Base-by-base conservation (phyloP, 2,797 vertebrate species). In the Epinephelus malabaricus region DNA sequence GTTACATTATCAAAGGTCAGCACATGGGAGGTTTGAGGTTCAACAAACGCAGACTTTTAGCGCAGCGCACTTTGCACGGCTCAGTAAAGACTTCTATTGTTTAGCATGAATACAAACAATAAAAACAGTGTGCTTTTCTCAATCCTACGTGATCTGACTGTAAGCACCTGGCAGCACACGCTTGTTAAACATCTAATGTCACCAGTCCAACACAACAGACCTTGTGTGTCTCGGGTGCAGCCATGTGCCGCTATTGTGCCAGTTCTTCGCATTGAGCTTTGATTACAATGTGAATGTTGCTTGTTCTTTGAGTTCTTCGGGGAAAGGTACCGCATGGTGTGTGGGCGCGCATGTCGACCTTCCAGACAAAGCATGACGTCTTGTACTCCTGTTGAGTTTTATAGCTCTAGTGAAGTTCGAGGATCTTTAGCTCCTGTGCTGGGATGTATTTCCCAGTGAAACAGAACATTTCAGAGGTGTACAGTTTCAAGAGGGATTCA, bases 1-100 rank as follows among this genome's bases (percentile, higher is more conserved):
- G 68, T 78, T 79, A 55, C 51, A 81, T 73, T 73, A 19, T 66
- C 10, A 71, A 58, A 75, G 50, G 71, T 83, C 66, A 51, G 71
- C 27, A 55, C 46, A 38, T 4, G 4, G 51, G 40, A 65, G 19
- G 30, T 50, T 76, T 55, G 10, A 69, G 3, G 60, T 40, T 54
- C 21, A 75, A 66, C 43, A 60, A 62, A 58, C 11, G 40, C 8
- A 4, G 51, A 59, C 21, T 30, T 63, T 50, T 5, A 15, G 27
- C 54, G 54, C 27, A 40, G 38, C n/a, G 30, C 3, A n/a, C 17
- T 60, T 62, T 15, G 3, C 3, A 14, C 6, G 6, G 2, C 23
- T n/a, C 43, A 59, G 19, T 50, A 12, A 55, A 19, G 21, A 30
- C 15, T 15, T 46, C 17, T 46, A 30, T 15, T 49, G 15, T 65